Conservation (phyloP, 2,797 vertebrate genomes). For the Poecile montanus region DNA sequence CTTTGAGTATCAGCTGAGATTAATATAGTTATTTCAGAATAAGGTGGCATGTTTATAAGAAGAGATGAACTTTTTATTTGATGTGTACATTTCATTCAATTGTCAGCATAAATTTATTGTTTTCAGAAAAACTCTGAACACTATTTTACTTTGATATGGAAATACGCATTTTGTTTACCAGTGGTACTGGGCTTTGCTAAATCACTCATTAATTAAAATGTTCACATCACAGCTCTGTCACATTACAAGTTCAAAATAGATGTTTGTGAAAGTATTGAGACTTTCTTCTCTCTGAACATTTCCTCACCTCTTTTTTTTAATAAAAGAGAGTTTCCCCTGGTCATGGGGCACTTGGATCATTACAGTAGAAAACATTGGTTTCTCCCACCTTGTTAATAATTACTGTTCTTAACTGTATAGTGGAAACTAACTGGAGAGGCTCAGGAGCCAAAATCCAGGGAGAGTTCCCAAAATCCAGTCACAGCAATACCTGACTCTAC, state of each 20-base stretch:
- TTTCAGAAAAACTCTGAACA: neutral
- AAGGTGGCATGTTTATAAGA: neutral
- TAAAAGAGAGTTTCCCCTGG: neutral
- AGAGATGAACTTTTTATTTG: neutral
- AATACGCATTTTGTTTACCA: neutral
- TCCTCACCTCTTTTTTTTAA: neutral
- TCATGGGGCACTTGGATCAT: neutral
- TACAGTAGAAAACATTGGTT: neutral
- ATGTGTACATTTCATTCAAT: neutral
- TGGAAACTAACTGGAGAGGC: neutral
- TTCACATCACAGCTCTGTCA: neutral
- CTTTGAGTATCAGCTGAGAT: neutral
- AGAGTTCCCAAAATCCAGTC: neutral
- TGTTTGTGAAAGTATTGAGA: neutral
- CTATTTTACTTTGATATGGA: neutral
- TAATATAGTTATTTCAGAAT: neutral
- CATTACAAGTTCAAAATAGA: neutral
- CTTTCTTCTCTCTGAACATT: neutral
- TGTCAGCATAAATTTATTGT: neutral
- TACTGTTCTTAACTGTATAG: neutral
- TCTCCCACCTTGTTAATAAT: neutral
- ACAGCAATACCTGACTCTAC: neutral
- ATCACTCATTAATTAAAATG: neutral
- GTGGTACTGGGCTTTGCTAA: neutral
- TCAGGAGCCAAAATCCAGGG: neutral